Evolutionary conservation across 2,113 vertebrate species (phyloP).

Genomic region (Paedocypris sp.): DNA sequence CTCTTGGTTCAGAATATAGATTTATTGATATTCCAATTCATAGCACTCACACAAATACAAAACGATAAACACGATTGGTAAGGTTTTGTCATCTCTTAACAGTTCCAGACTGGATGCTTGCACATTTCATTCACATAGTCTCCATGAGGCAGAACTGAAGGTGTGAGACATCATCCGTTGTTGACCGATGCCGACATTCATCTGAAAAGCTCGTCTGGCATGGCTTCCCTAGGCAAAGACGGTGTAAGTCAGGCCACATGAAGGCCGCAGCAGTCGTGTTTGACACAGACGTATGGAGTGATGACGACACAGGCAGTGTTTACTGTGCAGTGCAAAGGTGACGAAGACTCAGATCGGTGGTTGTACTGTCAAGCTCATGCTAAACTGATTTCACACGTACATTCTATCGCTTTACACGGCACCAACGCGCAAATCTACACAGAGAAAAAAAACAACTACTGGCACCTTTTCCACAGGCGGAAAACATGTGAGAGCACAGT

Average conservation of each 20-base stretch:
- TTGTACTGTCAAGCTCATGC: not conserved
- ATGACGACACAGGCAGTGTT: too few relatives aligned
- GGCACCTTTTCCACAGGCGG: conserved; percentile 5
- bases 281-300: too few relatives aligned
- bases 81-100: not conserved
- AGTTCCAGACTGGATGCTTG: not conserved
- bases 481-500: conserved; percentile 1
- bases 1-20: conserved; percentile 12
- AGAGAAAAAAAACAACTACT: not conserved
- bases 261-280: too few relatives aligned
- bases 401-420: conserved; percentile 12
- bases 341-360: too few relatives aligned
- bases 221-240: too few relatives aligned
- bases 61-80: conserved; percentile 21
- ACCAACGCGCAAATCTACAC: not conserved
- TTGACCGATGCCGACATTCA: too few relatives aligned
- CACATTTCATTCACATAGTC: not conserved
- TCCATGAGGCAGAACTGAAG: too few relatives aligned
- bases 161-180: too few relatives aligned
- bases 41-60: conserved; percentile 30
- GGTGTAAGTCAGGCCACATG: too few relatives aligned
- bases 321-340: too few relatives aligned
- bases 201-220: too few relatives aligned
- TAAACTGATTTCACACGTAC: conserved; percentile 4
- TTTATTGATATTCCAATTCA: conserved; percentile 19